phyloP scores from a whole-genome alignment of 1,140 invertebrate genomes.

The Anastatus disparis region DNA sequence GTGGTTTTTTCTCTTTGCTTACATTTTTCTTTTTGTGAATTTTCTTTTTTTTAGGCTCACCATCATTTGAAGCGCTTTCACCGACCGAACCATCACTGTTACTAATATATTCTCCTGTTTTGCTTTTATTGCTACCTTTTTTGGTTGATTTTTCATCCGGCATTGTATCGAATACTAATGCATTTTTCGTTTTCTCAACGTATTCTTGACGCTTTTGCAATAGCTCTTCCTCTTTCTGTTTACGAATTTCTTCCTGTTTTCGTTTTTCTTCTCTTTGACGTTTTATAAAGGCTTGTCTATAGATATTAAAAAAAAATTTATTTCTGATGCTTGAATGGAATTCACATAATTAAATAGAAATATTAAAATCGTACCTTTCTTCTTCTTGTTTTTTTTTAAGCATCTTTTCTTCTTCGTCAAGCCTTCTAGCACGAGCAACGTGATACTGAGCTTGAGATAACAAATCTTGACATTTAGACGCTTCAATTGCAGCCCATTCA shows the following conservation, averaged over 20 bases:
- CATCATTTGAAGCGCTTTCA: constrained; percentile 57
- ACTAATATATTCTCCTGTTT: constrained; percentile 75
- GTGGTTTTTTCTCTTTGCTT: constrained; percentile 54
- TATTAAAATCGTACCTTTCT: constrained; percentile 76
- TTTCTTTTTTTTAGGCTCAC: constrained; percentile 65
- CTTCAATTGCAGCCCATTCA: constrained; percentile 83
- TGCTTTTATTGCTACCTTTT: constrained; percentile 68
- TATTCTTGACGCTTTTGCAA: constrained; percentile 91
- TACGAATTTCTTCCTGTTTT: constrained; percentile 78
- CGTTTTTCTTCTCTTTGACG: constrained; percentile 77
- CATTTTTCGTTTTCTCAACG: constrained; percentile 95
- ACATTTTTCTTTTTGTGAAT: constrained; percentile 60
- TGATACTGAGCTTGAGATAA: constrained; percentile 96
- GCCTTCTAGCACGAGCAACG: constrained; percentile 88
- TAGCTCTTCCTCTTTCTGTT: constrained; percentile 84
- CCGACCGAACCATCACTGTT: constrained; percentile 72
- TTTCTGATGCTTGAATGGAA: not conserved
- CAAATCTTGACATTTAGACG: constrained; percentile 92
- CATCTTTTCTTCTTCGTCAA: constrained; percentile 93
- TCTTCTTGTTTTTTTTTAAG: constrained; percentile 91
- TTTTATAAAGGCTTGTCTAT: constrained; percentile 74
- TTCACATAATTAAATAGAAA: not conserved
- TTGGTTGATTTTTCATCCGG: constrained; percentile 72
- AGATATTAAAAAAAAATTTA: constrained; percentile 21
- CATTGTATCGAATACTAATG: constrained; percentile 84